Percentiles rank a stretch among this genome's conserved stretches.
Conservation (phyloP, 1,140 invertebrate genomes). For the Zaprionus lachaisei region DNA sequence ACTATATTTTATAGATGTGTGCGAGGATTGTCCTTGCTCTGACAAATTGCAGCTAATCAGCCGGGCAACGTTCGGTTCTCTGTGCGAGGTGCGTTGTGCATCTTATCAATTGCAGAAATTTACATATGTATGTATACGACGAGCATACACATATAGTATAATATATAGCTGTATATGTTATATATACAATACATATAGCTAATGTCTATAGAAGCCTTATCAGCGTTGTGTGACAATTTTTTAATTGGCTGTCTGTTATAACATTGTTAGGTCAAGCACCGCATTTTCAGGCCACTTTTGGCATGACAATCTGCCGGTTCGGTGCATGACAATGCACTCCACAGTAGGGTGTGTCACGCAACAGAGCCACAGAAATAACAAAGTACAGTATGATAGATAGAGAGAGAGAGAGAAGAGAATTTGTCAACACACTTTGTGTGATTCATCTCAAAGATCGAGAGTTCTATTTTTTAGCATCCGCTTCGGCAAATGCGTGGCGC, state of each 20-base stretch:
- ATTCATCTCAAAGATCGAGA: constrained; percentile 58
- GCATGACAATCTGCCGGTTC: constrained; percentile 43
- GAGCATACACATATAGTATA: constrained; percentile 16
- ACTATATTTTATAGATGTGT: constrained; percentile 14
- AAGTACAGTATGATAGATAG: constrained; percentile 21
- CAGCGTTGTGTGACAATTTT: constrained; percentile 56
- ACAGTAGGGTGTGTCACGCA: constrained; percentile 54
- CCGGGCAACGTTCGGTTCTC: constrained; percentile 33
- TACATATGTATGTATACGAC: constrained; percentile 30
- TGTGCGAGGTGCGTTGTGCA: constrained; percentile 50
- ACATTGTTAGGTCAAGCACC: constrained; percentile 79
- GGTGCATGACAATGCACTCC: constrained; percentile 48
- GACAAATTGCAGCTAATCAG: constrained; percentile 76
- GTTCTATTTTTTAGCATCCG: constrained; percentile 64
- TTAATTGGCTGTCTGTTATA: constrained; percentile 59
- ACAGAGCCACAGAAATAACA: constrained; percentile 17
- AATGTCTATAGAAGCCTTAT: constrained; percentile 28
- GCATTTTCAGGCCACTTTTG: constrained; percentile 44
- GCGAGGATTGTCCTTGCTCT: constrained; percentile 68
- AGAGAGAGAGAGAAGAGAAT: constrained; percentile 1
- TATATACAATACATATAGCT: background rate
- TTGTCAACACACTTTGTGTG: constrained; percentile 1
- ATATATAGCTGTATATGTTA: background rate
- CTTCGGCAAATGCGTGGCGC: constrained; percentile 69
- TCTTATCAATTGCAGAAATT: constrained; percentile 79